These are phyloP conservation scores for Paralinhomoeus sp. DNA, from an alignment of 2,888 invertebrate genomes.

Conservation along the genomic window DNA sequence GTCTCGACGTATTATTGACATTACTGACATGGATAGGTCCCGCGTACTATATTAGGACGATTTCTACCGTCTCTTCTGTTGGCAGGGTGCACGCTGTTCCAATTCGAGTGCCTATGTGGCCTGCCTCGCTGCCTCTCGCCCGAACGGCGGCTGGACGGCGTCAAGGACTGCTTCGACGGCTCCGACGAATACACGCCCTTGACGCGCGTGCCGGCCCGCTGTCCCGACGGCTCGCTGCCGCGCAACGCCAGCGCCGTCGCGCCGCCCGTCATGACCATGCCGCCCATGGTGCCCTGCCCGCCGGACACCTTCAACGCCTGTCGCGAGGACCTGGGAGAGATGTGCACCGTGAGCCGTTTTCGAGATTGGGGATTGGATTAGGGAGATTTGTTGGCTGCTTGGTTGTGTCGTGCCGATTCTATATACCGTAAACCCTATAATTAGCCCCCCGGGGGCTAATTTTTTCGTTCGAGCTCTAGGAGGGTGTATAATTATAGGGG, in stretches of 20 bases:
- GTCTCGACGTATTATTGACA: too few relatives aligned
- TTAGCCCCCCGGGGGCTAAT: too few relatives aligned
- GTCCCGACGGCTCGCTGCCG: conserved; percentile 6
- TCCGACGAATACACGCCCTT: conserved; percentile 24
- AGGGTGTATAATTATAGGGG: too few relatives aligned
- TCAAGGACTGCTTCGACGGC: conserved; percentile 29
- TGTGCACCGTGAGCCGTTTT: conserved; percentile 15
- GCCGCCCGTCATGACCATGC: not conserved
- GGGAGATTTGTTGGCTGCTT: too few relatives aligned
- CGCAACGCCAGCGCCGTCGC: conserved; percentile 1
- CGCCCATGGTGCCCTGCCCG: conserved; percentile 7
- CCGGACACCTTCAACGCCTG: conserved; percentile 8
- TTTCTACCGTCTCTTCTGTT: not conserved
- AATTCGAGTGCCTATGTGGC: conserved; percentile 30
- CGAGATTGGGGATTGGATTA: too few relatives aligned
- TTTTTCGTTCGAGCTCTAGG: too few relatives aligned
- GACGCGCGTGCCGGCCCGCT: not conserved
- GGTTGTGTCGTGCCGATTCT: too few relatives aligned
- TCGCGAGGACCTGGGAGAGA: conserved; percentile 14
- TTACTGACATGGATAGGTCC: too few relatives aligned
- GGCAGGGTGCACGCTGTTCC: conserved; percentile 27
- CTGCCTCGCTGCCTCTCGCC: conserved; percentile 27
- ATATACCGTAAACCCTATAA: too few relatives aligned
- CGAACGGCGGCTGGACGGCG: conserved; percentile 26
- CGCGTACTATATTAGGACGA: not conserved